Base-by-base conservation (phyloP, 92 coral and sea anemone genomes). In the Palythoa caribaeorum region DNA sequence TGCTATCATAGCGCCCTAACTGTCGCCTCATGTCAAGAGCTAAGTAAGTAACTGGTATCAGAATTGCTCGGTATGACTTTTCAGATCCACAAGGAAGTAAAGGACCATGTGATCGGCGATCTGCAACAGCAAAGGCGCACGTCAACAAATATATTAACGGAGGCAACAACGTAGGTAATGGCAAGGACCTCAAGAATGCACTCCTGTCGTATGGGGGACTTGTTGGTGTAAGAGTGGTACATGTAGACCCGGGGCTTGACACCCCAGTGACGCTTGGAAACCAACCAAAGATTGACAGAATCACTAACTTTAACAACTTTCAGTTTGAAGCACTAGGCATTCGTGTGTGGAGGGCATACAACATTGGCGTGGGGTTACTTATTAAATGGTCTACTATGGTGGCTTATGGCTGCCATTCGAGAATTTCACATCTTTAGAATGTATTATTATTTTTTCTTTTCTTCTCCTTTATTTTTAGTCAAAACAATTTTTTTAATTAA, bases 1-100 rank as follows among this genome's bases (percentile, higher is more conserved):
- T 88, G 91, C 84, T 88, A 88, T 83, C 91, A 88, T 70, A 88
- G 91, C 79, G 88, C 77, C 38, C 73, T 76, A 17, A 88, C 60
- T 57, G 7, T 44, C 50, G 7, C 50, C 50, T 44, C 50, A 2
- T 44, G 50, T 8, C 50, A 65, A 21, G 80, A 62, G 83, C 68
- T 80, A 73, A 86, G 71, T 48, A 83, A 62, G 50, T 70, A 71
- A 36, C 86, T 51, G 91, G 86, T 36, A 76, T 88, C 78, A 79
- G 78, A 68, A 47, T 84, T 69, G 50, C 62, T n/a, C 73, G 88
- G 8, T 52, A 48, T 51, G 80, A 84, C 81, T 84, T 84, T 50
- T 71, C 79, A 19, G 80, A 84, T 84, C 80, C 80, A 65, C 88
- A 84, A 59, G 80, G 81, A 4, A 80, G 88, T 62, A 84, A 84